Conservation (phyloP, 2,113 vertebrate species). For the Melanocharis versteri region DNA sequence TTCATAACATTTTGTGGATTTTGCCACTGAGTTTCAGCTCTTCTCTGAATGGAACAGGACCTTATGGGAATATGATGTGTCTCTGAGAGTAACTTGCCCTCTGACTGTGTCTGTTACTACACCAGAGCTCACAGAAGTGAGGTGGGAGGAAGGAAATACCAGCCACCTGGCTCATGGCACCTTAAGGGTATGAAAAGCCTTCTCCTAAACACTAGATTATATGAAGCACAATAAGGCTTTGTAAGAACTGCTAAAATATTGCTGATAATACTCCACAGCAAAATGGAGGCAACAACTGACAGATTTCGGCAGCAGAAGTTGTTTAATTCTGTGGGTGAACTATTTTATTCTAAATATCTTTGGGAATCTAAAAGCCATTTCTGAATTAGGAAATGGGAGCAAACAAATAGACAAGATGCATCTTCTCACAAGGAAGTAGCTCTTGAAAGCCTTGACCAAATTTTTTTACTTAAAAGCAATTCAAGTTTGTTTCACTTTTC, state of each 20-base stretch:
- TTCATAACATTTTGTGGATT: background rate
- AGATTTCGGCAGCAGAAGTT: background rate
- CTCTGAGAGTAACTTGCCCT: background rate
- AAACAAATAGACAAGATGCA: background rate
- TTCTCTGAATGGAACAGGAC: background rate
- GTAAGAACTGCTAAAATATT: background rate
- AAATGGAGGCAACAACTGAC: background rate
- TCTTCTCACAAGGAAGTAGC: background rate
- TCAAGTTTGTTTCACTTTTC: background rate
- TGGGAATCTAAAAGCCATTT: background rate
- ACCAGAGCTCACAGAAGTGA: background rate
- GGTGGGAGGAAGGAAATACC: background rate
- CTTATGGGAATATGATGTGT: background rate
- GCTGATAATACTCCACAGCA: background rate
- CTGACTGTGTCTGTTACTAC: background rate
- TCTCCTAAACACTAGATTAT: background rate
- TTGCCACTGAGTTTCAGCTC: background rate
- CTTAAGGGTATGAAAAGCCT: background rate
- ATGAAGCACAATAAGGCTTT: background rate
- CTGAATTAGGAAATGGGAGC: background rate
- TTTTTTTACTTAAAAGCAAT: background rate
- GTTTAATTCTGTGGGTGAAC: background rate
- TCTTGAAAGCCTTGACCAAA: background rate
- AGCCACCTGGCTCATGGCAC: background rate
- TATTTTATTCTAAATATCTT: background rate